Conservation (phyloP, 2,888 invertebrate genomes). For the Pemphredon lugubris region DNA sequence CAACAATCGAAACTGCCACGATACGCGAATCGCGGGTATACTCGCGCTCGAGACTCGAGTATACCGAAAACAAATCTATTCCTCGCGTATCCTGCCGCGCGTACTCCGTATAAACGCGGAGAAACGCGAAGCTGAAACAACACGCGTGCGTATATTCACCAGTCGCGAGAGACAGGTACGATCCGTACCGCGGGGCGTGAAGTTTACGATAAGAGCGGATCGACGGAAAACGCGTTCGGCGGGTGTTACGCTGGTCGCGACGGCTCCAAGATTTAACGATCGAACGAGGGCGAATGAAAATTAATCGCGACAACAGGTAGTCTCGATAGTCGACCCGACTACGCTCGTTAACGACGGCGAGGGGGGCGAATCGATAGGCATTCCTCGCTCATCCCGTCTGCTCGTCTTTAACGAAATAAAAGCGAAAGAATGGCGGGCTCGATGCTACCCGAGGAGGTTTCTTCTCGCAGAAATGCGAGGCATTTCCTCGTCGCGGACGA, state of each 20-base stretch:
- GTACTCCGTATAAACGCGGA: too few relatives aligned
- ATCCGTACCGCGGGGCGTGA: too few relatives aligned
- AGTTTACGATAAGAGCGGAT: too few relatives aligned
- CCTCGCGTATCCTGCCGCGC: neutral
- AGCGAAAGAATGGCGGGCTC: slow-evolving; percentile 54
- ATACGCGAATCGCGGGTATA: neutral
- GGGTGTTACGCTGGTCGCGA: too few relatives aligned
- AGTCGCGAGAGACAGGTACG: too few relatives aligned
- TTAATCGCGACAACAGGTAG: neutral
- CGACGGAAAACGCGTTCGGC: too few relatives aligned
- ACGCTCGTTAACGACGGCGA: slow-evolving; percentile 33
- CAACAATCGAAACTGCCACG: neutral
- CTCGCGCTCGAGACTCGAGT: neutral
- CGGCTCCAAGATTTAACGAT: too few relatives aligned
- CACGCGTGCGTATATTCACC: too few relatives aligned
- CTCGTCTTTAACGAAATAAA: slow-evolving; percentile 60
- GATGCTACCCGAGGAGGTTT: slow-evolving; percentile 25
- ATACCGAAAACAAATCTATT: neutral
- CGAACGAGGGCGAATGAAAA: neutral
- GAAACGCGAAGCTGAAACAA: too few relatives aligned
- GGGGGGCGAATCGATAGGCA: slow-evolving; percentile 47
- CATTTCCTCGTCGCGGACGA: slow-evolving; percentile 66
- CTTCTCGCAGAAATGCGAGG: slow-evolving; percentile 57
- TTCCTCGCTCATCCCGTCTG: slow-evolving; percentile 41
- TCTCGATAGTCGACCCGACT: too few relatives aligned